Conservation (phyloP, 2,113 vertebrate species). For the Piaya cayana region DNA sequence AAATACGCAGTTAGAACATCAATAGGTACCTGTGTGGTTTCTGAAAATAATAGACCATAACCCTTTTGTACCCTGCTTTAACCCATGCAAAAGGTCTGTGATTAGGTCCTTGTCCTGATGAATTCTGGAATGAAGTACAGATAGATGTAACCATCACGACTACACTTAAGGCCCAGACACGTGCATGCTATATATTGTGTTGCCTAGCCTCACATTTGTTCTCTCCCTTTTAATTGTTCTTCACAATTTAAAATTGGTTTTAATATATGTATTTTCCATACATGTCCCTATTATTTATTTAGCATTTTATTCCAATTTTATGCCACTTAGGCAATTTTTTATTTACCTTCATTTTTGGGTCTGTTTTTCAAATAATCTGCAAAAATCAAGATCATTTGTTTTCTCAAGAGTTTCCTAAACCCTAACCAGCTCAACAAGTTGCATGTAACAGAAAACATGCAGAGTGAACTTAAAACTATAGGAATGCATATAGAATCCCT, state of each 20-base stretch:
- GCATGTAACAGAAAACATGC: slow-evolving; percentile 14
- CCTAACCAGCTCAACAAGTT: slow-evolving; percentile 28
- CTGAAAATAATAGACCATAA: not conserved
- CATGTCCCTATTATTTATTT: not conserved
- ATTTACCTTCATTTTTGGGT: slow-evolving; percentile 3
- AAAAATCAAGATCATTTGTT: slow-evolving; percentile 25
- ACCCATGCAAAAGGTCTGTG: not conserved
- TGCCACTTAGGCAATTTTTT: not conserved
- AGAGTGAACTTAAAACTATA: slow-evolving; percentile 16
- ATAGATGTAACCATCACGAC: accelerated
- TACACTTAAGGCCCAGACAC: not conserved
- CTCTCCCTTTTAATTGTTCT: slow-evolving; percentile 12
- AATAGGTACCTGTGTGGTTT: not conserved
- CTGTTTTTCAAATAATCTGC: slow-evolving; percentile 29
- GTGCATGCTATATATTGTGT: not conserved
- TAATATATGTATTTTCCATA: slow-evolving; percentile 1
- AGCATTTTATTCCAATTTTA: slow-evolving; percentile 2
- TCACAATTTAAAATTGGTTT: not conserved
- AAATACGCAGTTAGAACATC: not conserved
- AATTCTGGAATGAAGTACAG: not conserved
- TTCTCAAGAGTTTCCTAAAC: slow-evolving; percentile 42
- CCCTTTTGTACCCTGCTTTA: not conserved
- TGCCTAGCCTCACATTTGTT: not conserved
- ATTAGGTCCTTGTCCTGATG: not conserved
- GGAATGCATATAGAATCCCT: not conserved